Percentiles rank a stretch among this genome's conserved stretches.
phyloP scores from a whole-genome alignment of 1,140 invertebrate species.

The Planococcus citri region DNA sequence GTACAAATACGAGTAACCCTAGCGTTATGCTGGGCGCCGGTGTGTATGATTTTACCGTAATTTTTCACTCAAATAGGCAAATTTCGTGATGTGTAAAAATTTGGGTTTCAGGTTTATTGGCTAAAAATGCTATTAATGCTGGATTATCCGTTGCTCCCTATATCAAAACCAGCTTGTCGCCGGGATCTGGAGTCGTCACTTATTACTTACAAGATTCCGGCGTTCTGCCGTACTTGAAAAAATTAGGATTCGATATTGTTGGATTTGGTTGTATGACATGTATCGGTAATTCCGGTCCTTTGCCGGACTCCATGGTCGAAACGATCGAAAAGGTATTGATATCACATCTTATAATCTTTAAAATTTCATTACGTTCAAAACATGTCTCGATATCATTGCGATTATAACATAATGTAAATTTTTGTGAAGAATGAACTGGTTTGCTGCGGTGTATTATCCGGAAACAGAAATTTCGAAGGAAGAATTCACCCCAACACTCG shows the following conservation, averaged over 20 bases:
- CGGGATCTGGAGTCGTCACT: conserved; percentile 93
- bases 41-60: conserved; percentile 29
- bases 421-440: conserved; percentile 66
- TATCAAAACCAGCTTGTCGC: conserved; percentile 92
- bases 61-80: conserved; percentile 1
- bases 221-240: conserved; percentile 70
- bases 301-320: conserved; percentile 78
- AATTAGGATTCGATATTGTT: conserved; percentile 84
- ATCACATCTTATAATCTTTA: too few relatives aligned
- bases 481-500: conserved; percentile 90
- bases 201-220: conserved; percentile 85
- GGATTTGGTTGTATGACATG: conserved; percentile 99
- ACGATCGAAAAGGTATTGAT: conserved; percentile 92
- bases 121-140: conserved; percentile 86
- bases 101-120: conserved; percentile 65
- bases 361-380: conserved; percentile 17
- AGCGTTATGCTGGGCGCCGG: conserved; percentile 92
- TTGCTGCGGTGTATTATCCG: conserved; percentile 86
- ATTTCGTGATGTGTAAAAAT: too few relatives aligned
- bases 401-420: not conserved
- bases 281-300: conserved; percentile 92
- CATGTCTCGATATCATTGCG: too few relatives aligned
- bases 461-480: conserved; percentile 96
- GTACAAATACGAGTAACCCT: conserved; percentile 96
- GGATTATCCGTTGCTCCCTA: conserved; percentile 82